phyloP scores from a whole-genome alignment of 1,140 invertebrate species.

The Zaprionus gabonicus region DNA sequence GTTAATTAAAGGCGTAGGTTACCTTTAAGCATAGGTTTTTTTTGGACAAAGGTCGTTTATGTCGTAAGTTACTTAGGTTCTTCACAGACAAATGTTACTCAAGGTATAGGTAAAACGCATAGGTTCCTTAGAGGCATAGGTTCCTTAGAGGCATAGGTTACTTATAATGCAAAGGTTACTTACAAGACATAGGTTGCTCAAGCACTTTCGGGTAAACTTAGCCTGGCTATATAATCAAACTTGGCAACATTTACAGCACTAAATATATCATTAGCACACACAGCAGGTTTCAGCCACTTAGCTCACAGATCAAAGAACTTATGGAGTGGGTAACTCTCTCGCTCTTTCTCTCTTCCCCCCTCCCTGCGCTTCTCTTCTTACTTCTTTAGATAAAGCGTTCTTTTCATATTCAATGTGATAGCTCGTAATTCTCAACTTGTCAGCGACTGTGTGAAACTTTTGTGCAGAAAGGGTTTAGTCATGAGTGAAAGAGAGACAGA shows the following conservation, averaged over 20 bases:
- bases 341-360: no score
- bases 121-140: no score
- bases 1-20: no score
- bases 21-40: no score
- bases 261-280: neutral
- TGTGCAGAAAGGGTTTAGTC: neutral
- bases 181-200: neutral
- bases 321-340: neutral
- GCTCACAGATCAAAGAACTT: neutral
- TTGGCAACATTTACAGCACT: neutral
- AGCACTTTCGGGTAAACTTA: neutral
- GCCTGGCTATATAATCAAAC: neutral
- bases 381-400: neutral
- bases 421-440: slow-evolving; percentile 8
- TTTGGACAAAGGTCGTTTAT: no score
- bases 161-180: no score
- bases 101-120: no score
- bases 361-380: neutral
- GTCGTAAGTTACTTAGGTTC: no score
- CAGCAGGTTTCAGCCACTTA: neutral
- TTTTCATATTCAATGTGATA: neutral
- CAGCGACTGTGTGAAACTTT: slow-evolving; percentile 6
- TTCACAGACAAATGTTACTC: no score
- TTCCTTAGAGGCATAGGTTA: no score
- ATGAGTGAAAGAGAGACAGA: neutral